Base-by-base conservation (phyloP, 2,888 invertebrate genomes). In the Caenorhabditis panamensis region DNA sequence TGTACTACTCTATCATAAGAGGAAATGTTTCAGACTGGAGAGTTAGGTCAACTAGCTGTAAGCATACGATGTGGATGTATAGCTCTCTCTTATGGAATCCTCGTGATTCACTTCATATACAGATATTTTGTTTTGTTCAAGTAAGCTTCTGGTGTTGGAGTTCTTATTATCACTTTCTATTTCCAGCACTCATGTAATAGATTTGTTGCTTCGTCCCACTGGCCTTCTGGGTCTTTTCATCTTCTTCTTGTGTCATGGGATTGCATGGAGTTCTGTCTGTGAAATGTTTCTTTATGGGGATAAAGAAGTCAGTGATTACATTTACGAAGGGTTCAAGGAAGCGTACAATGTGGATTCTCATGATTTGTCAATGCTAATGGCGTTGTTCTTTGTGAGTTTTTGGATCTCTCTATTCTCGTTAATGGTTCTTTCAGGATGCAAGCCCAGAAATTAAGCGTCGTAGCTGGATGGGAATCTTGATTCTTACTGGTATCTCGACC, bases 11-110 rank as follows among this genome's bases (percentile, higher is more conserved):
- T 5, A 53, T 11, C 1, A 1, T 53, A 6, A 18, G 11, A 26
- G 5, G 9, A 18, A 16, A 22, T 6, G 11, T 47, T 61, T 26
- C 61, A 61, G 61, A 47, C 61, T 9, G 47, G 47, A 6, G 18
- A 3, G 4, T 53, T 53, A 9, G 78, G 72, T 11, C 72, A 73
- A 56, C 41, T 73, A 2, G 67, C 79, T 11, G 58, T 73, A 2
- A 67, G 68, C 6, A 26, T 79, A 26, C 49, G 79, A 13, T 79
- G 73, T 37, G 67, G 67, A 5, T 68, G 61, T 20, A 77, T 77
- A 4, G 28, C 77, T 0, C 22, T 69, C 0, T 64, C 69, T n/a
- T 77, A 69, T 36, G 77, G 64, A 5, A 69, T 77, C 28, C 51
- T 77, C 11, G 44, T 58, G 4, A 58, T 58, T 6, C 77, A 77